Evolutionary conservation across 2,797 vertebrate species (phyloP), one percentile per base, ranked within the genome.

Genomic region (Gambelia wislizenii): DNA sequence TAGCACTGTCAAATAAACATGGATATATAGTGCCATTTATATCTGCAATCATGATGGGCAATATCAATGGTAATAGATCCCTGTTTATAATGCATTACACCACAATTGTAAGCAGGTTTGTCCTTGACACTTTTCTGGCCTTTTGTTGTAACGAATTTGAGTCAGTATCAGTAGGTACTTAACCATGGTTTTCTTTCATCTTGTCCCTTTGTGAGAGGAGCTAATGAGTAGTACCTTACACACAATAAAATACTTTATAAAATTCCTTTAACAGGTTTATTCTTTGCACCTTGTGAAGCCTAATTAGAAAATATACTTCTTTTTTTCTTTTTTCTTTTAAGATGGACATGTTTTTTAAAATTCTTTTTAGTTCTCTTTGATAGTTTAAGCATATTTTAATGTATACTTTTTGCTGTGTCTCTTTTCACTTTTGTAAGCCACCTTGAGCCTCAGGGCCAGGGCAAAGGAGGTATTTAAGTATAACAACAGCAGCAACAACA

Each of bases 241-340:
- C 72, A 92, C 91, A 93, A 93, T 95, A 93, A 80, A 96, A 97
- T 94, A 96, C 97, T 91, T n/a, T n/a, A n/a, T n/a, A n/a, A n/a
- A n/a, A 95, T 96, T 96, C 87, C 89, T 87, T 95, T 93, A 95
- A 85, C 91, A 93, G 93, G 94, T 96, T 93, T 94, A 91, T 92
- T 95, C 94, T 92, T 93, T 95, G 54, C 82, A 90, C 96, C 92
- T 94, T 93, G 88, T 84, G 92, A 94, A 96, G 90, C 85, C 92
- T 97, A 97, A 97, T 96, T 97, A 95, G 95, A 94, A 93, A 95
- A 92, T 96, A 96, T 96, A 96, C 94, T 92, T 95, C 91, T 92
- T 59, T 3, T 18, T 20, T 59, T 22, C 6, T 20, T 59, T 22
- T 59, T 20, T 59, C 22, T 59, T 59, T 59, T 59, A 59, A 22